phyloP scores from a whole-genome alignment of 2,888 invertebrate species.

The Scaptodrosophila latifasciaeformis region DNA sequence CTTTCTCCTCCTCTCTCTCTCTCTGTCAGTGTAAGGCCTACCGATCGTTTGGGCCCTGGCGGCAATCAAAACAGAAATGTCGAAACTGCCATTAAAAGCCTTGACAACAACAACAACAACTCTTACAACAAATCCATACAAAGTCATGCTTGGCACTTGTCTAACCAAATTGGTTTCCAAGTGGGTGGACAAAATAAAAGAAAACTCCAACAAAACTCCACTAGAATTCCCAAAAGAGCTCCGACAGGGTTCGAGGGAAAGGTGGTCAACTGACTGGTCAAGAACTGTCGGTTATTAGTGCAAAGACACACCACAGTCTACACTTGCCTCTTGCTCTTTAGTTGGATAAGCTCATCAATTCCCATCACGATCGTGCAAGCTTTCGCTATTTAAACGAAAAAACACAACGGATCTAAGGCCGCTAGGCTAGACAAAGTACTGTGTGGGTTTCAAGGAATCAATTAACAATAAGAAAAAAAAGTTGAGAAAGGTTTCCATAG shows the following conservation, averaged over 20 bases:
- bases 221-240: conserved; percentile 5
- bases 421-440: too few relatives aligned
- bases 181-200: conserved; percentile 25
- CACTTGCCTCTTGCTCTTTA: conserved; percentile 22
- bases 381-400: conserved; percentile 52
- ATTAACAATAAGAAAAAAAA: too few relatives aligned
- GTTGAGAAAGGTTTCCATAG: too few relatives aligned
- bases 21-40: neutral
- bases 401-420: too few relatives aligned
- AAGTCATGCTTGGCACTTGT: neutral
- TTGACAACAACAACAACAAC: too few relatives aligned
- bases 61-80: conserved; percentile 60
- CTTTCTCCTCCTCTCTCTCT: conserved; percentile 13
- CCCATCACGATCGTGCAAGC: conserved; percentile 49
- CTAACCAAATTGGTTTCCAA: conserved; percentile 24
- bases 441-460: too few relatives aligned
- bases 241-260: neutral
- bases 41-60: conserved; percentile 2
- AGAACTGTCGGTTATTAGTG: conserved; percentile 5
- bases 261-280: neutral
- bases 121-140: too few relatives aligned
- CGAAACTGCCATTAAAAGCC: conserved; percentile 60
- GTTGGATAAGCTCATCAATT: too few relatives aligned
- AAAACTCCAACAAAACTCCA: conserved; percentile 38
- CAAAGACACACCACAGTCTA: conserved; percentile 28